Evolutionary conservation across 2,888 invertebrate species (phyloP).

Genomic region (Chrysina gloriosa): DNA sequence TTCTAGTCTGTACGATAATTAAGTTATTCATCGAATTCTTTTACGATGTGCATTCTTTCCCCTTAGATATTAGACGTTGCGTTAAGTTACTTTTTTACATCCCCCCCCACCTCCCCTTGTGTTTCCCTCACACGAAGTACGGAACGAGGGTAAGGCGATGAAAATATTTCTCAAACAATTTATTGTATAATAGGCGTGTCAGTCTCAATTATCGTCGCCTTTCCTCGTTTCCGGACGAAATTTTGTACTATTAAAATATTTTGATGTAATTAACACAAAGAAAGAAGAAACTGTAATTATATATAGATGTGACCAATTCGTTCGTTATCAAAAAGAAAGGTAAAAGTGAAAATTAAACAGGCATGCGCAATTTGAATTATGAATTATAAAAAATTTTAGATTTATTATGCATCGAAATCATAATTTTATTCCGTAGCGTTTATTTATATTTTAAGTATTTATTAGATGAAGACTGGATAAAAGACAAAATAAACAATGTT

Average conservation of each 20-base stretch:
- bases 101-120: no score
- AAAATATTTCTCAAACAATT: no score
- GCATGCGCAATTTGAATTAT: background rate
- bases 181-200: background rate
- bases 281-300: no score
- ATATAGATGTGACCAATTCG: background rate
- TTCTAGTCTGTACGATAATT: slow-evolving; percentile 42
- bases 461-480: slow-evolving; percentile 12
- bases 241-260: slow-evolving; percentile 3
- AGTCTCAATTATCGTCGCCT: background rate
- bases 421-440: background rate
- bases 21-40: slow-evolving; percentile 47
- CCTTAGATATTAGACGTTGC: slow-evolving; percentile 48
- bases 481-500: slow-evolving; percentile 7
- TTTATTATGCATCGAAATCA: background rate
- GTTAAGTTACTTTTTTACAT: background rate
- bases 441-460: slow-evolving; percentile 6
- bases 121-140: no score
- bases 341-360: background rate
- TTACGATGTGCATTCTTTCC: slow-evolving; percentile 54
- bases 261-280: background rate
- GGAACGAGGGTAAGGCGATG: no score
- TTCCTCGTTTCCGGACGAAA: background rate
- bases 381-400: no score
- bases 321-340: background rate